Base-by-base conservation (phyloP, 2,888 invertebrate species). In the Chydorus sphaericus region DNA sequence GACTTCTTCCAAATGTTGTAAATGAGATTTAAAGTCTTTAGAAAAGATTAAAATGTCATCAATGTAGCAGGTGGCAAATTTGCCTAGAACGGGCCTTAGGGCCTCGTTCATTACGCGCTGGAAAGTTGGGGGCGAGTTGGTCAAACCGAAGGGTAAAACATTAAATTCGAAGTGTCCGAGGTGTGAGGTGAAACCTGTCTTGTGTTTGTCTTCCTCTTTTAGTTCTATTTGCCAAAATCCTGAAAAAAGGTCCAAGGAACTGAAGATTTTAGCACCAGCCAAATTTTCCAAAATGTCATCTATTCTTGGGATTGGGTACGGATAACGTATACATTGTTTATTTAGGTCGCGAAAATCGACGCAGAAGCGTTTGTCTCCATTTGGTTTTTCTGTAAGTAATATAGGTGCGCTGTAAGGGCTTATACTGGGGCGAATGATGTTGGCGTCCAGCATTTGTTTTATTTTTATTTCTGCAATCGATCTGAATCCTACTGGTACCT, bases 261-360 rank as follows among this genome's bases (percentile, higher is more conserved):
- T 10, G 33, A 33, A 33, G 14, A 33, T 10, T 33, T 33, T 33
- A 33, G 33, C 33, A 14, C 33, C 33, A 33, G 8, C 8, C 14
- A 33, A 33, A 33, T 33, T 10, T 10, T 33, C 33, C 14, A 10
- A 10, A 10, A 14, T 33, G 33, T 33, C 33, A 8, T 33, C 33
- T 8, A 33, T 33, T 14, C 14, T 14, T 33, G 33, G n/a, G n/a
- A n/a, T n/a, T n/a, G n/a, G n/a, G n/a, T n/a, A n/a, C n/a, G n/a
- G n/a, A n/a, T n/a, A n/a, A n/a, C n/a, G n/a, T n/a, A n/a, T n/a
- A n/a, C n/a, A n/a, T n/a, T n/a, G n/a, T n/a, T n/a, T n/a, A n/a
- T 52, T 52, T 11, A 52, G 26, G 8, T 33, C n/a, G 2, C 52
- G 18, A 20, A 18, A 52, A 36, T 52, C 52, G 6, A 52, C n/a